Base-by-base conservation (phyloP, 2,113 vertebrate species). In the Daubentonia madagascariensis region DNA sequence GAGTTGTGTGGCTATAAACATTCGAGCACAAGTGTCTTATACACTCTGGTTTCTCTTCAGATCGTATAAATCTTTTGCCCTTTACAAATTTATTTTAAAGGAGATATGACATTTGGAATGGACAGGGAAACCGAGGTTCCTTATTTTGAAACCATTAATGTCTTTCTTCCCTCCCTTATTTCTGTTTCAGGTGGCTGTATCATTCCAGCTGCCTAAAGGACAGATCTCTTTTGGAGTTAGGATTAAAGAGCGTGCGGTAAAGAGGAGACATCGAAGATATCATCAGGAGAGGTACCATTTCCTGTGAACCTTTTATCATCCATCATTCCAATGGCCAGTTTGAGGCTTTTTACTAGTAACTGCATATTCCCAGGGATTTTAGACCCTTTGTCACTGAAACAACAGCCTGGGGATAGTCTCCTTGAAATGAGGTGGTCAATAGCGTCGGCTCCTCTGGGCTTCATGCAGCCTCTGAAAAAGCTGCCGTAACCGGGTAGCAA, bases 251-350 rank as follows among this genome's bases (percentile, higher is more conserved):
- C 4, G 32, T 14, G n/a, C 8, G 0, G 22, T 16, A 81, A 85
- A 93, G 70, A 92, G 80, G 45, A 25, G 50, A 48, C 76, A 37
- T 6, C 8, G 0, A 54, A 79, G 90, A 57, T 72, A 18, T 8
- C 35, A 2, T 54, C 81, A 54, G 80, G 13, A 72, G 84, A 98
- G 98, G 98, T 98, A 98, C 90, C 5, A 0, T 96, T 86, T 89
- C n/a, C 89, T 72, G 23, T 63, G 76, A 76, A 30, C 54, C 54
- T 76, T 91, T 91, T 59, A 18, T 63, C 48, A 30, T 67, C 37
- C 25, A 3, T 94, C 80, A 30, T 45, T 43, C 65, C 59, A 32
- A 57, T 22, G 63, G 65, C 45, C 67, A 50, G 18, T 78, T 54
- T 79, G 45, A 85, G 57, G 32, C 89, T 89, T 91, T 40, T 84